phyloP scores from a whole-genome alignment of 2,797 vertebrate species.

The Acanthurus lineatus region DNA sequence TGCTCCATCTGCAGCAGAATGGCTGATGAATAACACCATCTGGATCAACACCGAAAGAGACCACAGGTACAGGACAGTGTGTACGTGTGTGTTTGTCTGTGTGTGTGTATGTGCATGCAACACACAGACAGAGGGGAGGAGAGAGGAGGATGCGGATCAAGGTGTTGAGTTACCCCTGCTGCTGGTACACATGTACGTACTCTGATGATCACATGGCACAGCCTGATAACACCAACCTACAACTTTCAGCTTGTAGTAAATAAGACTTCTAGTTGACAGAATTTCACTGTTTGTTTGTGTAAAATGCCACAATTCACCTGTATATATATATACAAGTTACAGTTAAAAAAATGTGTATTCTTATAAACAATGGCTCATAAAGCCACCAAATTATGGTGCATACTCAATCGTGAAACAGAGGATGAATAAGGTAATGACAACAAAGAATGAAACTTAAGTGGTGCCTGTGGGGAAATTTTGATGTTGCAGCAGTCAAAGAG shows the following conservation, averaged over 20 bases:
- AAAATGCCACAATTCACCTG: not conserved
- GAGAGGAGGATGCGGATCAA: slow-evolving; percentile 38
- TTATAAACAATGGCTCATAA: not conserved
- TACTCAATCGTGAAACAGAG: not conserved
- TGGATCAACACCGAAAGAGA: slow-evolving; percentile 57
- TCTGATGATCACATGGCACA: slow-evolving; percentile 43
- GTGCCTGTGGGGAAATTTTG: not conserved
- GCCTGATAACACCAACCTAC: slow-evolving; percentile 45
- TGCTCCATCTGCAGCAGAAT: slow-evolving; percentile 56
- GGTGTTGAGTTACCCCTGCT: slow-evolving; percentile 71
- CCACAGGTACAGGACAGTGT: slow-evolving; percentile 49
- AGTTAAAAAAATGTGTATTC: not conserved
- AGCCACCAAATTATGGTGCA: not conserved
- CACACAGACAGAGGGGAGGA: slow-evolving; percentile 21
- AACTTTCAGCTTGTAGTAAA: slow-evolving; percentile 45
- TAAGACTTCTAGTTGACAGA: slow-evolving; percentile 9
- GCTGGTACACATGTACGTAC: slow-evolving; percentile 58
- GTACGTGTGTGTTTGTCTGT: slow-evolving; percentile 12
- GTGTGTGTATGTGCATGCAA: slow-evolving; percentile 11
- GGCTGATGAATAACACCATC: slow-evolving; percentile 69
- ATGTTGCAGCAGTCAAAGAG: not conserved
- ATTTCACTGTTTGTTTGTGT: not conserved
- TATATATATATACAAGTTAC: not conserved
- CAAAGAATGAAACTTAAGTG: not conserved
- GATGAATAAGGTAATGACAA: slow-evolving; percentile 3